Evolutionary conservation across 2,888 invertebrate species (phyloP), one percentile per base, ranked within the genome.

Genomic region (Rhingia campestris): DNA sequence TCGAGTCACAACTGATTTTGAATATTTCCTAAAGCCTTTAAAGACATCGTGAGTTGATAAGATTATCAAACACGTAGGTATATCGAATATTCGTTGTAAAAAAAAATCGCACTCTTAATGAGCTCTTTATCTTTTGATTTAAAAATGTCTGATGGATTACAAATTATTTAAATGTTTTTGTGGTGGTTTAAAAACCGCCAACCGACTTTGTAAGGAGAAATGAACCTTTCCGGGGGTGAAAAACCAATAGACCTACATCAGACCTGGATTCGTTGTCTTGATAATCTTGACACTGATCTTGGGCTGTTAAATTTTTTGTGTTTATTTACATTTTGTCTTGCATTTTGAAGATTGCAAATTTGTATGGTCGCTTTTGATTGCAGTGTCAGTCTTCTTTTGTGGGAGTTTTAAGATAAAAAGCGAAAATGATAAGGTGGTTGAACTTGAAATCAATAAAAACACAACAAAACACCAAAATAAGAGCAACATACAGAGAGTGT

Each of bases 1-100:
- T 35, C n/a, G 14, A 58, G 43, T 39, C 9, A 30, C 4, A 12
- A 53, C 59, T 76, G 45, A 66, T 59, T 59, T 70, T 58, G 41
- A 14, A 41, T 75, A 33, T 14, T 45, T 33, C 35, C 30, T 70
- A 22, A 69, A 64, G 51, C 35, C 54, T 47, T 51, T 30, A 49
- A 72, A 77, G 53, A 43, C 7, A 64, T 58, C 22, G n/a, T 37
- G 7, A 58, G 12, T 43, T 73, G 82, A 82, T 82, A 79, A 82
- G 82, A 82, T 82, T 69, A 77, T 39, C 53, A 32, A 9, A 53
- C 56, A 43, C n/a, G 39, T 39, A 49, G 14, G 37, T 14, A 45
- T 30, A 22, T 39, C 14, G 56, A 9, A 6, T 22, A 58, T 37
- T 49, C 4, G 30, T 12, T 66, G 9, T 67, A 7, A 14, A 14